phyloP scores from a whole-genome alignment of 2,113 vertebrate genomes.

The Rhabdornis inornatus region DNA sequence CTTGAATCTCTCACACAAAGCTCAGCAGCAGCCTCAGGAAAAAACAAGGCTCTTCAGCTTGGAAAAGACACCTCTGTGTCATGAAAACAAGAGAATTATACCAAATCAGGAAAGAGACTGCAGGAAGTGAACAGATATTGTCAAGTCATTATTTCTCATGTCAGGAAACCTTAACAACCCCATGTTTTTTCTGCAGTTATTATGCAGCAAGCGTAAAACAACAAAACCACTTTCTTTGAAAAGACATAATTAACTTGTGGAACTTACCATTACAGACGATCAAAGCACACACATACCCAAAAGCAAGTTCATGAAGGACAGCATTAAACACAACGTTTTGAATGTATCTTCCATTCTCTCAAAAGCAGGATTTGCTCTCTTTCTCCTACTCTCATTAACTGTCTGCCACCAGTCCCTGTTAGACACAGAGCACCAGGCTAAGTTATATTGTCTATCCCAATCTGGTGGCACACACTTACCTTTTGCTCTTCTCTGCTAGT shows the following conservation, averaged over 20 bases:
- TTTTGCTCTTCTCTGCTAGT: background rate
- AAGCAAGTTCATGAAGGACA: background rate
- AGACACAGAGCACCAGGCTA: background rate
- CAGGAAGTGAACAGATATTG: background rate
- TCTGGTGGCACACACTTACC: background rate
- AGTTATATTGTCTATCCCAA: background rate
- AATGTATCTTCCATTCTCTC: background rate
- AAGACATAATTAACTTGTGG: background rate
- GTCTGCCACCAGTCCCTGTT: background rate
- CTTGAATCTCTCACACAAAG: background rate
- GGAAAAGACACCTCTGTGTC: background rate
- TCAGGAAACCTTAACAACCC: background rate
- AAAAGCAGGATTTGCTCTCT: background rate
- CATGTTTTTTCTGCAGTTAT: background rate
- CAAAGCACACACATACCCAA: background rate
- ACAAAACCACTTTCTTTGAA: background rate
- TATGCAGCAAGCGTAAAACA: background rate
- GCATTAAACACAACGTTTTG: background rate
- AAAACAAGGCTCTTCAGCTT: background rate
- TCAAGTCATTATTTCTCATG: background rate
- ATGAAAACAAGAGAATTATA: background rate
- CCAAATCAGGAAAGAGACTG: background rate
- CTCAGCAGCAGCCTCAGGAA: background rate
- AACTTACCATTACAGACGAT: background rate
- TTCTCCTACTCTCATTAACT: background rate